A percentile compares a stretch with the other conserved stretches of the same genome.
Conservation (phyloP, 2,888 invertebrate species). For the Ischnus inquisitorius region DNA sequence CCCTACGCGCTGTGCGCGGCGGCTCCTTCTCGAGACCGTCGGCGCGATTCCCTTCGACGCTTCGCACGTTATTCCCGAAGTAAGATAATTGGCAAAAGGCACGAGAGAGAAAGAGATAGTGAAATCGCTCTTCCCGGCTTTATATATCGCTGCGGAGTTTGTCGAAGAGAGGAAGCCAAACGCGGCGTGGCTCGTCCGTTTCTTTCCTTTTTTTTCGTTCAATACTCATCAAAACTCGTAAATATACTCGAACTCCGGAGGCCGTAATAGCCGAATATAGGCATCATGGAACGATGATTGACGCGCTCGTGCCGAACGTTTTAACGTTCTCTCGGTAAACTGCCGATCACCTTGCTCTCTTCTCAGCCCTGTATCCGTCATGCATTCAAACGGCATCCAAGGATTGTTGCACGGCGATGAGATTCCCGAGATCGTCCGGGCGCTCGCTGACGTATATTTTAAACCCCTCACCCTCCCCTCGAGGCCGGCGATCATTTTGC, state of each 20-base stretch:
- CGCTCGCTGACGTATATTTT: slow-evolving; percentile 49
- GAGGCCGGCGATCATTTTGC: slow-evolving; percentile 33
- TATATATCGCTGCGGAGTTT: not conserved
- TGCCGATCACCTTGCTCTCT: slow-evolving; percentile 15
- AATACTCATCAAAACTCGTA: slow-evolving; percentile 65
- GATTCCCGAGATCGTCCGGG: not conserved
- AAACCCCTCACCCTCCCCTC: too few species aligned
- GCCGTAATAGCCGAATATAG: slow-evolving; percentile 64
- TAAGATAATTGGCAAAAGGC: slow-evolving; percentile 75
- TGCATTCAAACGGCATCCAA: slow-evolving; percentile 21
- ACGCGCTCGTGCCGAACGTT: slow-evolving; percentile 63
- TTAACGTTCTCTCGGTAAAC: slow-evolving; percentile 53
- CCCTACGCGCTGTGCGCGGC: slow-evolving; percentile 54
- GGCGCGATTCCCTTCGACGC: slow-evolving; percentile 68
- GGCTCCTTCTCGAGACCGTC: slow-evolving; percentile 64
- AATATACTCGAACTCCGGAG: slow-evolving; percentile 58
- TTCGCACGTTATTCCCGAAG: slow-evolving; percentile 78
- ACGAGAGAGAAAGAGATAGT: slow-evolving; percentile 44
- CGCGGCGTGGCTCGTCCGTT: not conserved
- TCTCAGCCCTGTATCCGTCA: not conserved
- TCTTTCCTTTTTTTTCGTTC: slow-evolving; percentile 39
- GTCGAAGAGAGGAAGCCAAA: slow-evolving; percentile 30
- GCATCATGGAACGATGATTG: slow-evolving; percentile 62
- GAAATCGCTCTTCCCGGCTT: not conserved
- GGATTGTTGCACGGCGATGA: slow-evolving; percentile 18